These are phyloP conservation scores for Hydrochoerus hydrochaeris DNA, from an alignment of 2,113 vertebrate species.

Conservation along the genomic window DNA sequence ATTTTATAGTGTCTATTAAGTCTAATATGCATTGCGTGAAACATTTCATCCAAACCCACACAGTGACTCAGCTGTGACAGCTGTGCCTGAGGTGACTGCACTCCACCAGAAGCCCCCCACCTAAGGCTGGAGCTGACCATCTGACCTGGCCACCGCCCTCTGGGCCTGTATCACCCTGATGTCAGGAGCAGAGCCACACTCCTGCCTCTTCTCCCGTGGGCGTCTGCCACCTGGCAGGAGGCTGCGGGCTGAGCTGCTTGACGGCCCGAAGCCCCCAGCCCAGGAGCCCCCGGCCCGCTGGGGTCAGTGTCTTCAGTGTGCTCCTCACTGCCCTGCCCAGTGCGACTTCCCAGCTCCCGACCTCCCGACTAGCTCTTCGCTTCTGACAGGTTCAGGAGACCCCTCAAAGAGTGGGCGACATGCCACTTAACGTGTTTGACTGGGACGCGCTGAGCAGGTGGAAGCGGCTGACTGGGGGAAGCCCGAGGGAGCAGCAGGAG, in stretches of 20 bases:
- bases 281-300: no score
- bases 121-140: background rate
- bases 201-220: background rate
- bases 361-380: background rate
- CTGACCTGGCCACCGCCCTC: no score
- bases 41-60: background rate
- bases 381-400: background rate
- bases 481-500: background rate
- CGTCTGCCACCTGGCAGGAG: background rate
- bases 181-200: background rate
- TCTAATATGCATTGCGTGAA: background rate
- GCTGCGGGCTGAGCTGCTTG: background rate
- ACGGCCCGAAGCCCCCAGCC: no score
- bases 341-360: background rate
- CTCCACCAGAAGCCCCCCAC: background rate
- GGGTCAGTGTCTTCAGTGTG: background rate
- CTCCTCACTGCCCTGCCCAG: background rate
- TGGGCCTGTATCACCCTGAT: background rate
- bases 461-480: background rate
- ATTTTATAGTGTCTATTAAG: background rate
- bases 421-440: no score
- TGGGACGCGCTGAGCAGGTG: background rate
- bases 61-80: background rate
- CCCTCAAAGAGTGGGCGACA: background rate
- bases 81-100: background rate